phyloP scores from a whole-genome alignment of 1,140 invertebrate species.

The Achroia grisella region DNA sequence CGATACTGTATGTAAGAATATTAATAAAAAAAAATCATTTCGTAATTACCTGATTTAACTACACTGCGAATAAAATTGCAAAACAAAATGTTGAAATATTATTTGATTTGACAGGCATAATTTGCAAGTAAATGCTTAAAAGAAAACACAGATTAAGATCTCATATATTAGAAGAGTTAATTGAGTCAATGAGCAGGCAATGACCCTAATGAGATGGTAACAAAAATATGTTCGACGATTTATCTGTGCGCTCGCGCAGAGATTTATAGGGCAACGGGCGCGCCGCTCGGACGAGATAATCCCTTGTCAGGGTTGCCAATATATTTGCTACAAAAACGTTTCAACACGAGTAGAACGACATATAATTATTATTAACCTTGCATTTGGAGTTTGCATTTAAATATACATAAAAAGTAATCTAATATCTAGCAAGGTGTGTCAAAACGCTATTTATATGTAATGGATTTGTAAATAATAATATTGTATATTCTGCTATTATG shows the following conservation, averaged over 20 bases:
- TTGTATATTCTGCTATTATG: too few relatives aligned
- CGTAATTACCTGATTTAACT: conserved; percentile 1
- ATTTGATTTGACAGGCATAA: conserved; percentile 37
- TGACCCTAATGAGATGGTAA: conserved; percentile 69
- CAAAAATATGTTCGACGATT: conserved; percentile 55
- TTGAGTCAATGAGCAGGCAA: conserved; percentile 66
- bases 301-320: conserved; percentile 45
- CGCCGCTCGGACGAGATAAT: conserved; percentile 46
- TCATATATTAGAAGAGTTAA: conserved; percentile 50
- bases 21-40: too few relatives aligned
- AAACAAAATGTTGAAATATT: conserved; percentile 9
- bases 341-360: too few relatives aligned
- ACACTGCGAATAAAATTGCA: conserved; percentile 6
- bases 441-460: too few relatives aligned
- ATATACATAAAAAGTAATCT: too few relatives aligned
- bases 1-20: too few relatives aligned
- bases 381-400: too few relatives aligned
- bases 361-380: too few relatives aligned
- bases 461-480: too few relatives aligned
- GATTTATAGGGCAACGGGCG: conserved; percentile 54
- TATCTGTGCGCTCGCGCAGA: conserved; percentile 59
- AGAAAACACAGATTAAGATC: conserved; percentile 49
- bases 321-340: too few relatives aligned
- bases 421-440: too few relatives aligned
- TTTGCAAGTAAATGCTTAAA: conserved; percentile 39